Percentiles rank a stretch among this genome's conserved stretches.
phyloP scores from a whole-genome alignment of 2,113 vertebrate species.

The Pygoscelis adeliae region DNA sequence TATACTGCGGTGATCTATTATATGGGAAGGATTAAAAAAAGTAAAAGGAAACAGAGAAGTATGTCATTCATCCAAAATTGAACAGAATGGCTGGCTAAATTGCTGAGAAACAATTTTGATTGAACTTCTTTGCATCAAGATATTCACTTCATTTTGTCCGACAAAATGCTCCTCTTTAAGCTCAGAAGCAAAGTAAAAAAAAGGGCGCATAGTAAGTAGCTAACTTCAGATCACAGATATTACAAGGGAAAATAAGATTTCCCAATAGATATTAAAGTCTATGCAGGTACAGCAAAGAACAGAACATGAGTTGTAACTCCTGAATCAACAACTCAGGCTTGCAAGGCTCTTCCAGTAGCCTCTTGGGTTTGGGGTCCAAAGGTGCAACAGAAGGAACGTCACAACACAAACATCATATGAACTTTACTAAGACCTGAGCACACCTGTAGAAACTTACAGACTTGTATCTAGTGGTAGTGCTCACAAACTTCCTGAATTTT shows the following conservation, averaged over 20 bases:
- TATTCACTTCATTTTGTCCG: not conserved
- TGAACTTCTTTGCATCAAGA: not conserved
- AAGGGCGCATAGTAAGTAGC: not conserved
- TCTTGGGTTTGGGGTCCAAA: not conserved
- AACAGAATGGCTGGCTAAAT: not conserved
- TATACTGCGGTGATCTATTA: not conserved
- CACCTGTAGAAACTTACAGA: not conserved
- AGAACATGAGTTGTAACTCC: not conserved
- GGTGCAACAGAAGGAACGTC: accelerated
- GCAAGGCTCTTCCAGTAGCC: not conserved
- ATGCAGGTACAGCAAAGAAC: not conserved
- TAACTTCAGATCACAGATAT: not conserved
- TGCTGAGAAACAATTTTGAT: not conserved
- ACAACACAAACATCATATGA: accelerated
- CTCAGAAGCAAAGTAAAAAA: not conserved
- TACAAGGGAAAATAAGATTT: not conserved
- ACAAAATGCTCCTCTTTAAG: not conserved
- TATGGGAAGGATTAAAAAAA: not conserved
- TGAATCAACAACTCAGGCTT: not conserved
- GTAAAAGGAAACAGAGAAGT: not conserved
- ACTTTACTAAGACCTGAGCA: too few relatives aligned
- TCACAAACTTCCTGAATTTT: not conserved
- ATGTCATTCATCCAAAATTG: not conserved
- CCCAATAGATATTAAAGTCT: not conserved
- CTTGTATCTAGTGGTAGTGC: too few relatives aligned